Percentiles rank a stretch among this genome's conserved stretches.
phyloP scores from a whole-genome alignment of 2,888 invertebrate genomes.

The Eupithecia centaureata region DNA sequence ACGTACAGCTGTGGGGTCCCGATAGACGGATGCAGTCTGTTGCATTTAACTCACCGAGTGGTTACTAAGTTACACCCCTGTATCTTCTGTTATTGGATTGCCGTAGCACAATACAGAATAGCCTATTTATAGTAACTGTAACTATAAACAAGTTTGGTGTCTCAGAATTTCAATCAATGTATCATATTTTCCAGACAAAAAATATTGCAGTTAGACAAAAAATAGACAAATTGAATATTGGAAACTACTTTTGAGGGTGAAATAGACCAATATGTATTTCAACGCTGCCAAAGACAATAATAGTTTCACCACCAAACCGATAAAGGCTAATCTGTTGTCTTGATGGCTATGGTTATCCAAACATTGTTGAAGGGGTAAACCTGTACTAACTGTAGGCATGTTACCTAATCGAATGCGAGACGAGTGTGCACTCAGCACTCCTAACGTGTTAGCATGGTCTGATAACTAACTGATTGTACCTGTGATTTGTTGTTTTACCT shows the following conservation, averaged over 20 bases:
- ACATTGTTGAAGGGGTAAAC: not conserved
- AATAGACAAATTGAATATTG: not conserved
- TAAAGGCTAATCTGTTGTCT: not conserved
- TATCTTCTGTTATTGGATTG: conserved; percentile 6
- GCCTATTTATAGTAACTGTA: not conserved
- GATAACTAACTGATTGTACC: conserved; percentile 26
- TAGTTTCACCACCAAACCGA: too few species aligned
- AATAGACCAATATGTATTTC: not conserved
- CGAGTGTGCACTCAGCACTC: conserved; percentile 30
- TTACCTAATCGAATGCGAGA: conserved; percentile 34
- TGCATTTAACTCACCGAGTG: conserved; percentile 42
- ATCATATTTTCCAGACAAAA: not conserved
- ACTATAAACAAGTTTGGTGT: not conserved
- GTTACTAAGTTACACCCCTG: conserved; percentile 36
- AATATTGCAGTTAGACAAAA: not conserved
- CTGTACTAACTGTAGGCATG: conserved; percentile 64
- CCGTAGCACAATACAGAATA: not conserved
- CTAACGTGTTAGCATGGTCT: conserved; percentile 45
- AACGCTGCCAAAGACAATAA: not conserved
- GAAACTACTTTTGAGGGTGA: not conserved
- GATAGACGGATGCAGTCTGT: conserved; percentile 65
- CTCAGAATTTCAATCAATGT: not conserved
- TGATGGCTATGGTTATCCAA: not conserved
- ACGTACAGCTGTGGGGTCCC: conserved; percentile 55
- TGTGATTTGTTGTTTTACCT: conserved; percentile 27